A percentile compares a stretch with the other conserved stretches of the same genome.
phyloP scores from a whole-genome alignment of 2,888 invertebrate genomes.

The Coelinius sp. region DNA sequence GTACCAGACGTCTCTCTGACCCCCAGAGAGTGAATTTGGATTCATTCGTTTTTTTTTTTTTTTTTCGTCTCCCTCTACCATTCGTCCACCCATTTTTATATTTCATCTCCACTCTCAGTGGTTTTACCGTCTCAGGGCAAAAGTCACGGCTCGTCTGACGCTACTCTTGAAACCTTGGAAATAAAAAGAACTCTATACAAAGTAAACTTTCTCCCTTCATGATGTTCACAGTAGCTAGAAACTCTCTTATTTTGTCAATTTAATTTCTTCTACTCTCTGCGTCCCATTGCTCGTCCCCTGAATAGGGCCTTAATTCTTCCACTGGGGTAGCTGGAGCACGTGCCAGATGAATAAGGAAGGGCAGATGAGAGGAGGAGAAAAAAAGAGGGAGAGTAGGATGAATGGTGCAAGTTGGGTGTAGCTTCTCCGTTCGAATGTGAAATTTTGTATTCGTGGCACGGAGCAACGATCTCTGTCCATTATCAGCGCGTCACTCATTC shows the following conservation, averaged over 20 bases:
- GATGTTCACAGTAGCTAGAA: neutral
- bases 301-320: constrained; percentile 56
- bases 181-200: constrained; percentile 26
- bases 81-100: neutral
- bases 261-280: constrained; percentile 46
- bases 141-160: constrained; percentile 13
- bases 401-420: constrained; percentile 18
- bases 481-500: constrained; percentile 41
- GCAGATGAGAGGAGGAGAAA: constrained; percentile 11
- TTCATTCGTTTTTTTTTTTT: neutral
- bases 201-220: constrained; percentile 2
- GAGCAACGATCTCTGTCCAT: constrained; percentile 48
- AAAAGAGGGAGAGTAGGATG: constrained; percentile 32
- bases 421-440: neutral
- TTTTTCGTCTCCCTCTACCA: neutral
- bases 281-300: constrained; percentile 36
- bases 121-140: neutral
- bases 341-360: constrained; percentile 36
- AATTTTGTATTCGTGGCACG: constrained; percentile 47
- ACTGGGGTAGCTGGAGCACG: constrained; percentile 46
- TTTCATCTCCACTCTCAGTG: constrained; percentile 1
- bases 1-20: constrained; percentile 14
- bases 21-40: constrained; percentile 1
- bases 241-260: constrained; percentile 49
- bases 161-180: constrained; percentile 3